Conservation (phyloP, 2,888 invertebrate species). For the Nebria brevicollis region DNA sequence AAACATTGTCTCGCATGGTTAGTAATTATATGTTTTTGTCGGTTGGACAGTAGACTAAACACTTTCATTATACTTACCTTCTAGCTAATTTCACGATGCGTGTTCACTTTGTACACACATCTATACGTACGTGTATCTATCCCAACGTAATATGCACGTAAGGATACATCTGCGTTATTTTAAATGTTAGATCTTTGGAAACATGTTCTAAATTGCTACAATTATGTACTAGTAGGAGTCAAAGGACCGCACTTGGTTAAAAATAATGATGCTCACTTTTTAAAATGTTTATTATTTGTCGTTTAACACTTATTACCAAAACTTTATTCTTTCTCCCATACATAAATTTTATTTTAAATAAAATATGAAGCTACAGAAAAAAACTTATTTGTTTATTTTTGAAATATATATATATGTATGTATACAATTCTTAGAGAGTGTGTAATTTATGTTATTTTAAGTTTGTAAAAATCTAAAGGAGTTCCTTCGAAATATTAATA, state of each 20-base stretch:
- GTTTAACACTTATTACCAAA: background rate
- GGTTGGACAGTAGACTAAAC: conserved; percentile 43
- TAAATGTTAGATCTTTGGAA: conserved; percentile 20
- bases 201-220: conserved; percentile 37
- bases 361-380: too few relatives aligned
- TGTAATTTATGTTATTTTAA: too few relatives aligned
- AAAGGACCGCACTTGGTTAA: background rate
- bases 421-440: too few relatives aligned
- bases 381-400: too few relatives aligned
- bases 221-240: conserved; percentile 41
- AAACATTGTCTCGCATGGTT: conserved; percentile 22
- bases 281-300: background rate
- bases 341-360: too few relatives aligned
- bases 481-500: too few relatives aligned
- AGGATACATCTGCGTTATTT: conserved; percentile 32
- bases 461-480: too few relatives aligned
- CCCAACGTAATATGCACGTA: background rate
- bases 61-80: conserved; percentile 42
- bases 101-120: conserved; percentile 18
- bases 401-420: too few relatives aligned
- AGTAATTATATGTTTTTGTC: conserved; percentile 38
- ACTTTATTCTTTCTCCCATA: too few relatives aligned
- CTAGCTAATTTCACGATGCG: conserved; percentile 37
- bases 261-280: background rate
- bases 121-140: too few relatives aligned